Percentiles rank a stretch among this genome's conserved stretches.
phyloP scores from a whole-genome alignment of 2,888 invertebrate species.

The Dasypolia templi region DNA sequence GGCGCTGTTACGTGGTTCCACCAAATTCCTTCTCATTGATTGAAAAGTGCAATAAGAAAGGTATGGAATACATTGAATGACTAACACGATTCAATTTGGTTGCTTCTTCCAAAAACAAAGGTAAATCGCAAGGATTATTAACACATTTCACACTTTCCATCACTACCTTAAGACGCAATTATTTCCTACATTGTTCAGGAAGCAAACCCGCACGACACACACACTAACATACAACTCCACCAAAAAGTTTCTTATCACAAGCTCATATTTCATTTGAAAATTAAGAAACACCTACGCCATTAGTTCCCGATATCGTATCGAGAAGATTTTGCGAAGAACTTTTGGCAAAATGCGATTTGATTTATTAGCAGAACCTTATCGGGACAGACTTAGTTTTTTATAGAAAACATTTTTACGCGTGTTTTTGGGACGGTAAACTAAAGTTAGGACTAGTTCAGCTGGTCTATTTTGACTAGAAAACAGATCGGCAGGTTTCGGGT shows the following conservation, averaged over 20 bases:
- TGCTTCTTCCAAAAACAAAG: background rate
- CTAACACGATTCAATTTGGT: background rate
- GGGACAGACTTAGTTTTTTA: constrained; percentile 39
- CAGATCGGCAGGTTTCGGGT: background rate
- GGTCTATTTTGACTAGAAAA: too few species aligned
- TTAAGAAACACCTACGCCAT: constrained; percentile 62
- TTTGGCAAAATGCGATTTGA: constrained; percentile 58
- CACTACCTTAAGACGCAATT: background rate
- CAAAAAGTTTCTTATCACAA: constrained; percentile 54
- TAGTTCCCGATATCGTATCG: constrained; percentile 53
- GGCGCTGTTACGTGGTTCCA: background rate
- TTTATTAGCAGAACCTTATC: constrained; percentile 62
- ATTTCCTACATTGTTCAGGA: background rate
- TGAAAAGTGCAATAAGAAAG: background rate
- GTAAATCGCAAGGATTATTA: background rate
- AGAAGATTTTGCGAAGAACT: constrained; percentile 47
- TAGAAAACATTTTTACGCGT: constrained; percentile 37
- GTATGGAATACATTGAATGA: background rate
- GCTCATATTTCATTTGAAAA: constrained; percentile 61
- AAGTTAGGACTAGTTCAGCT: too few species aligned
- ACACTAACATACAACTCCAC: constrained; percentile 9
- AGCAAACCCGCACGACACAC: background rate
- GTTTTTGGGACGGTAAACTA: constrained; percentile 9
- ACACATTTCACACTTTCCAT: background rate
- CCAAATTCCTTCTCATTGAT: background rate